Evolutionary conservation across 2,797 vertebrate genomes (phyloP), one percentile per base, ranked within the genome.

Genomic region (Cryptoblepharus egeriae): DNA sequence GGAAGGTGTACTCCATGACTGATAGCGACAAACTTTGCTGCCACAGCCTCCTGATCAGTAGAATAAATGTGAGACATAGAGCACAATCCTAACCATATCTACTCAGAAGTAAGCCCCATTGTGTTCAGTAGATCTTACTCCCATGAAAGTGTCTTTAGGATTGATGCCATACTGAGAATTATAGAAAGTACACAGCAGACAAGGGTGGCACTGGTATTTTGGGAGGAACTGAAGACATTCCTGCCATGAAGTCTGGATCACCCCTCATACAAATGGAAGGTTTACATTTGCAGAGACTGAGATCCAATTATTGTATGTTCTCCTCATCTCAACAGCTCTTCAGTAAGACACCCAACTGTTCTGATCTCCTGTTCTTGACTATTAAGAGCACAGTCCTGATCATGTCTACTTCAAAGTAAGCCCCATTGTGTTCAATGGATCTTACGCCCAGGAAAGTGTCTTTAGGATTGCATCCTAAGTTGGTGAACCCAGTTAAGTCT

Each of bases 401-500:
- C n/a, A n/a, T n/a, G n/a, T n/a, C n/a, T n/a, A n/a, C n/a, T n/a
- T n/a, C n/a, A n/a, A n/a, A n/a, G n/a, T n/a, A n/a, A n/a, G n/a
- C n/a, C n/a, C n/a, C n/a, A n/a, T n/a, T n/a, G n/a, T n/a, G n/a
- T n/a, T n/a, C n/a, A n/a, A n/a, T n/a, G n/a, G n/a, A n/a, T n/a
- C n/a, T n/a, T n/a, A n/a, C n/a, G n/a, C n/a, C n/a, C n/a, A n/a
- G n/a, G n/a, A n/a, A n/a, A n/a, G n/a, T n/a, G n/a, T n/a, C n/a
- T n/a, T n/a, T n/a, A n/a, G n/a, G n/a, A n/a, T n/a, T n/a, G n/a
- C n/a, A n/a, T n/a, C n/a, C n/a, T n/a, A n/a, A 83, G 70, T 68
- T 42, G 87, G 87, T 88, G 86, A 30, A 87, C 78, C 87, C 91
- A 88, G 39, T 91, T 86, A 58, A 90, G 87, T 82, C 89, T 30